These are phyloP conservation scores for Dendrolimus kikuchii DNA, from an alignment of 1,140 invertebrate genomes.

Conservation along the genomic window DNA sequence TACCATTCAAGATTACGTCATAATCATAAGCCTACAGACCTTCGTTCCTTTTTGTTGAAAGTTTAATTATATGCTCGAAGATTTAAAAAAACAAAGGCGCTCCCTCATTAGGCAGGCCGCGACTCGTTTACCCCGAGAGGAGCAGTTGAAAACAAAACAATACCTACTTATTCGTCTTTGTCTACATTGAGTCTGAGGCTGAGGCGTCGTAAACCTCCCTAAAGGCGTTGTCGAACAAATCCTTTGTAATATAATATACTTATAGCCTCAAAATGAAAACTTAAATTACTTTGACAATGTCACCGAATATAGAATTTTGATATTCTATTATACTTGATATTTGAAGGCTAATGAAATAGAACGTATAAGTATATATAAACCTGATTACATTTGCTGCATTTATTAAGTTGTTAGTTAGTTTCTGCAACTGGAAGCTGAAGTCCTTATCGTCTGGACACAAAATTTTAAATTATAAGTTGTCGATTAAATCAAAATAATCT, in stretches of 20 bases:
- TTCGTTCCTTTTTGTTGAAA: background rate
- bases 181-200: slow-evolving; percentile 17
- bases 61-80: background rate
- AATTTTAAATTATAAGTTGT: no score
- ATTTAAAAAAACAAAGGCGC: slow-evolving; percentile 4
- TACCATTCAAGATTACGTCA: slow-evolving; percentile 1
- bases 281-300: slow-evolving; percentile 46
- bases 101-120: slow-evolving; percentile 11
- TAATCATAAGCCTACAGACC: background rate
- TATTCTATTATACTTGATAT: slow-evolving; percentile 8
- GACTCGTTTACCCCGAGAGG: slow-evolving; percentile 20
- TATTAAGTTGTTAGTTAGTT: no score
- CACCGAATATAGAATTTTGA: slow-evolving; percentile 12
- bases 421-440: no score
- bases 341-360: slow-evolving; percentile 4
- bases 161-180: slow-evolving; percentile 27
- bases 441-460: no score
- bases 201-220: slow-evolving; percentile 20
- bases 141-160: slow-evolving; percentile 28
- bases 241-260: slow-evolving; percentile 44
- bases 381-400: no score
- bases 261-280: slow-evolving; percentile 40
- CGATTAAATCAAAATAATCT: no score
- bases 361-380: no score
- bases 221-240: slow-evolving; percentile 41